Evolutionary conservation across 2,797 vertebrate genomes (phyloP).

Genomic region (Clarias pachynema): DNA sequence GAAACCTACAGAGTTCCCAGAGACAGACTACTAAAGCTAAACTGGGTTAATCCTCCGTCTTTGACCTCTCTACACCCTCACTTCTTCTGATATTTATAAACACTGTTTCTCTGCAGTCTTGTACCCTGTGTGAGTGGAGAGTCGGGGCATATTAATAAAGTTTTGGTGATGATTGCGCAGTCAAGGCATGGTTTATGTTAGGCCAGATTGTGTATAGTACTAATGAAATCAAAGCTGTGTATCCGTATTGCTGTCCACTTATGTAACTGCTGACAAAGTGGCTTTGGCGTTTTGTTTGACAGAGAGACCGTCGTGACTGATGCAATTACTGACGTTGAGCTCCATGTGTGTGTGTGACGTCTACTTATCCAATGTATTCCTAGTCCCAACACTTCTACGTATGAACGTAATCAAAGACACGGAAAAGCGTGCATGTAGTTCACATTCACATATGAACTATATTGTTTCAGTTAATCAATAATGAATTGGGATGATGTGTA

Average conservation of each 20-base stretch:
- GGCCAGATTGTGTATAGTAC: conserved; percentile 28
- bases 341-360: conserved; percentile 2
- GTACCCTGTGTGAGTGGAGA: conserved; percentile 12
- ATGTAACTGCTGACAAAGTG: conserved; percentile 40
- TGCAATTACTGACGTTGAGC: conserved; percentile 27
- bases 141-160: conserved; percentile 29
- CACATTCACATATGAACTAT: background rate
- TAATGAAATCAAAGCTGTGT: conserved; percentile 38
- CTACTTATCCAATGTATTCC: background rate
- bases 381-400: background rate
- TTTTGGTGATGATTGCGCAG: conserved; percentile 22
- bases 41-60: conserved; percentile 20
- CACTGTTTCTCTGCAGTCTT: conserved; percentile 16
- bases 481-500: background rate
- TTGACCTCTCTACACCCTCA: conserved; percentile 3
- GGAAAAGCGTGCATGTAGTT: background rate
- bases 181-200: conserved; percentile 37
- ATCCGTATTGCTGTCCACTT: conserved; percentile 33
- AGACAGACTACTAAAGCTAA: conserved; percentile 15
- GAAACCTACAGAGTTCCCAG: conserved; percentile 3
- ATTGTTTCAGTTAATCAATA: background rate
- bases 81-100: conserved; percentile 40
- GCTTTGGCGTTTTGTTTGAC: conserved; percentile 43
- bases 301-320: conserved; percentile 45
- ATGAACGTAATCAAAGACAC: background rate